Percentiles rank a stretch among this genome's conserved stretches.
These are phyloP conservation scores for Amiota mariae DNA, from an alignment of 2,888 invertebrate species.

Conservation along the genomic window DNA sequence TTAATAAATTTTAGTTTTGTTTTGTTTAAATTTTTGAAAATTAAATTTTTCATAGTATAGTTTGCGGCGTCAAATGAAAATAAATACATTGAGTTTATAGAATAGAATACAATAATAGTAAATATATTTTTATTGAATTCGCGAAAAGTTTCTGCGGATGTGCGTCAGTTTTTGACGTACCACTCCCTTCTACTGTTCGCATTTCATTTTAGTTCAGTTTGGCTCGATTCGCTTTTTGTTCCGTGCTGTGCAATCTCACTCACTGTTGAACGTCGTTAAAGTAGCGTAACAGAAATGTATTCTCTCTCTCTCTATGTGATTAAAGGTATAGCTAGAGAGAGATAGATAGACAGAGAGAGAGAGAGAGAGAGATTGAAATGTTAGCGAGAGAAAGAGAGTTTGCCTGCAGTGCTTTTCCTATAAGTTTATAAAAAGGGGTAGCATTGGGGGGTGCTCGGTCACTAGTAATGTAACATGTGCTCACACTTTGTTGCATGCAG, in stretches of 20 bases:
- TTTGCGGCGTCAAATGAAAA: constrained; percentile 15
- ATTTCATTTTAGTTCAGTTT: constrained; percentile 19
- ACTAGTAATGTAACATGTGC: constrained; percentile 8
- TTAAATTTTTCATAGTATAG: neutral
- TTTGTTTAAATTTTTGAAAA: too few species aligned
- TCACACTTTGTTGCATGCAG: constrained; percentile 19
- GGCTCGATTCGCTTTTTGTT: constrained; percentile 15
- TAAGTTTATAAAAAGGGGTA: constrained; percentile 1
- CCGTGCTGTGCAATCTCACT: neutral
- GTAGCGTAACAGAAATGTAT: too few species aligned
- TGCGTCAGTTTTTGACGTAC: constrained; percentile 74
- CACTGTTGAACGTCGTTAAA: neutral
- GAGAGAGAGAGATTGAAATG: neutral
- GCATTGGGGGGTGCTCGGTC: neutral
- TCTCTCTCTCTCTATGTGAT: constrained; percentile 3
- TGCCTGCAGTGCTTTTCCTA: neutral
- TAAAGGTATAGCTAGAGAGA: neutral
- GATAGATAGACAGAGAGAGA: neutral
- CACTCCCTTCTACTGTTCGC: constrained; percentile 73
- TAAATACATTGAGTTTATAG: constrained; percentile 9
- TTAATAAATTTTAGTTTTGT: too few species aligned
- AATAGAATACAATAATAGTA: constrained; percentile 11
- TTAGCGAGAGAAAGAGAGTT: neutral
- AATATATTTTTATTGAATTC: constrained; percentile 30
- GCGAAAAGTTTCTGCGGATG: constrained; percentile 62